A percentile compares a stretch with the other conserved stretches of the same genome.
Evolutionary conservation across 2,888 invertebrate genomes (phyloP).

Genomic region (Hemithea aestivaria): DNA sequence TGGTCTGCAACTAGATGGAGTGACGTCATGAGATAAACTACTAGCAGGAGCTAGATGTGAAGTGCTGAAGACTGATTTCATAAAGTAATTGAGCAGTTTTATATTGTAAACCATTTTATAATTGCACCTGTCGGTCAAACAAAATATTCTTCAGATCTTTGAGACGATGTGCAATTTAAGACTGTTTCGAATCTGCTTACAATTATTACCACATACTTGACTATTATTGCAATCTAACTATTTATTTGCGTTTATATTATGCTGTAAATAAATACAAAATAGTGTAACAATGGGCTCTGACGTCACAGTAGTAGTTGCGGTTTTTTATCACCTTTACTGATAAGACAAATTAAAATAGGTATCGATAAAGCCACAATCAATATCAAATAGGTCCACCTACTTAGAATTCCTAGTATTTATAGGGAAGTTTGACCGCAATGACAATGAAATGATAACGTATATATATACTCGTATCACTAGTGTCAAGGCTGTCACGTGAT

Average conservation of each 20-base stretch:
- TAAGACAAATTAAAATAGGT: constrained; percentile 26
- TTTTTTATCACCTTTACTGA: constrained; percentile 25
- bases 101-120: too few species aligned
- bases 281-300: constrained; percentile 10
- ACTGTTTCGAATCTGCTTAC: too few species aligned
- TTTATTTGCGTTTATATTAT: constrained; percentile 7
- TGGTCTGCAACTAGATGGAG: too few species aligned
- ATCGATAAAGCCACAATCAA: constrained; percentile 28
- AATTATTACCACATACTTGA: too few species aligned
- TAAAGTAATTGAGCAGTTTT: too few species aligned
- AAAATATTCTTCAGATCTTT: too few species aligned
- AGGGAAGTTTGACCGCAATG: background rate
- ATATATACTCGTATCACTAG: background rate
- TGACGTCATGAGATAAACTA: too few species aligned
- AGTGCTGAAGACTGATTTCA: too few species aligned
- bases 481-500: background rate
- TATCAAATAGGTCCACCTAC: constrained; percentile 13
- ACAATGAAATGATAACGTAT: constrained; percentile 2
- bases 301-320: constrained; percentile 24
- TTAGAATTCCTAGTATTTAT: background rate
- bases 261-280: constrained; percentile 9
- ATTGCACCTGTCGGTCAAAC: too few species aligned
- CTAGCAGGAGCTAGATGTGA: too few species aligned
- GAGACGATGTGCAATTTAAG: too few species aligned
- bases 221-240: too few species aligned